These are phyloP conservation scores for Indicator indicator DNA, from an alignment of 2,113 vertebrate species.

Conservation along the genomic window DNA sequence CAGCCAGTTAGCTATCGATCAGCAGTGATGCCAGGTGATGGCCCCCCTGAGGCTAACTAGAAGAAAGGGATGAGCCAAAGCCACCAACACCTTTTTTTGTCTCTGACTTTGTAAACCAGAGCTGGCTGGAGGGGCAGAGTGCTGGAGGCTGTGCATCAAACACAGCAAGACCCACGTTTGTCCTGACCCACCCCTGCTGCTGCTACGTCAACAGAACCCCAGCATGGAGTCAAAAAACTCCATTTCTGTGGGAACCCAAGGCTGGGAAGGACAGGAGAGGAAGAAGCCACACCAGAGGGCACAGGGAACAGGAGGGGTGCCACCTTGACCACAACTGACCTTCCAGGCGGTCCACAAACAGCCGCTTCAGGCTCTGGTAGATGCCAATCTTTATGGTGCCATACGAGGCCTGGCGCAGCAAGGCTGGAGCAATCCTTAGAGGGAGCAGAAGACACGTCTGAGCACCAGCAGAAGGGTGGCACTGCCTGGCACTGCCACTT, in stretches of 20 bases:
- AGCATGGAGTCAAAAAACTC: not conserved
- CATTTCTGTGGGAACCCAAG: not conserved
- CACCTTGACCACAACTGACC: conserved; percentile 71
- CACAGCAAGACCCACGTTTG: not conserved
- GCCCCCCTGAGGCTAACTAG: not conserved
- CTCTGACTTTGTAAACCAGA: not conserved
- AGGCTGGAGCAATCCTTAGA: conserved; percentile 89
- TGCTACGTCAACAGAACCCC: not conserved
- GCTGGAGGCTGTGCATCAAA: too few relatives aligned
- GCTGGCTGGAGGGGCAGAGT: not conserved
- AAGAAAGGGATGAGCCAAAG: too few relatives aligned
- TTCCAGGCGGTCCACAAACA: conserved; percentile 91
- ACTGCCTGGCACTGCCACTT: not conserved
- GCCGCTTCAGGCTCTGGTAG: conserved; percentile 93
- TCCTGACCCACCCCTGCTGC: not conserved
- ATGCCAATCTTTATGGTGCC: conserved; percentile 98
- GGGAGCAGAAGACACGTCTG: not conserved
- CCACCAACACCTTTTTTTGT: not conserved
- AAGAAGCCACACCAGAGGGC: not conserved
- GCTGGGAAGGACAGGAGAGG: not conserved
- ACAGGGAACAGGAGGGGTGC: not conserved
- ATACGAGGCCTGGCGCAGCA: conserved; percentile 93
- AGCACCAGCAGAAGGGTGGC: rapidly evolving
- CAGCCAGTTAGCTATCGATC: not conserved
- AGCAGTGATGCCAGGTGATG: rapidly evolving